phyloP scores from a whole-genome alignment of 2,888 invertebrate species.

The Cheilosia scutellata region DNA sequence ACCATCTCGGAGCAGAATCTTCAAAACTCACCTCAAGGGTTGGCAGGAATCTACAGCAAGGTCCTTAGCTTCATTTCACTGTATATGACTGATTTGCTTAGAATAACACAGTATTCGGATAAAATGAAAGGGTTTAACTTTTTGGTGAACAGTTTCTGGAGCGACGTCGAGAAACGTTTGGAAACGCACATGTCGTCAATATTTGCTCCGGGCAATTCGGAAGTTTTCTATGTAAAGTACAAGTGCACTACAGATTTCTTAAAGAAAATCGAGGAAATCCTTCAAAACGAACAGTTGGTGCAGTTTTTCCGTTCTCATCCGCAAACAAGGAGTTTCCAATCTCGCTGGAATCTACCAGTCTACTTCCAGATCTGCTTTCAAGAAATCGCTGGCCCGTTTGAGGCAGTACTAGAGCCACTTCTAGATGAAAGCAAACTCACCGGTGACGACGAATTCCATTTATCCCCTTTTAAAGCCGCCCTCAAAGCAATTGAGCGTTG shows the following conservation, averaged over 20 bases:
- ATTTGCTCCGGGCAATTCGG: slow-evolving; percentile 96
- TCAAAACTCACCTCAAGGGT: slow-evolving; percentile 82
- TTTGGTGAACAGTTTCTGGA: slow-evolving; percentile 94
- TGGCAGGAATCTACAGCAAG: slow-evolving; percentile 88
- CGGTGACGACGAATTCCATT: slow-evolving; percentile 76
- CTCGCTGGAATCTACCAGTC: slow-evolving; percentile 97
- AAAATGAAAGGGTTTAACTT: slow-evolving; percentile 89
- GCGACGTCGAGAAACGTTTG: slow-evolving; percentile 92
- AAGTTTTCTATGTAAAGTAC: slow-evolving; percentile 93
- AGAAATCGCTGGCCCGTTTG: slow-evolving; percentile 91
- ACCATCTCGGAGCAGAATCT: slow-evolving; percentile 86
- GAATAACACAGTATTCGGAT: slow-evolving; percentile 84
- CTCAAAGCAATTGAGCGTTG: slow-evolving; percentile 86
- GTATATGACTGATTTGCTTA: slow-evolving; percentile 86
- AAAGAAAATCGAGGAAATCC: slow-evolving; percentile 87
- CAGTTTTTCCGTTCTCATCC: slow-evolving; percentile 87
- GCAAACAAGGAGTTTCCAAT: slow-evolving; percentile 91
- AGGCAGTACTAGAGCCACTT: slow-evolving; percentile 80
- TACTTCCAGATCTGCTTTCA: slow-evolving; percentile 97
- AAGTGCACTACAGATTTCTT: slow-evolving; percentile 91
- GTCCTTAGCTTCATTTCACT: slow-evolving; percentile 89
- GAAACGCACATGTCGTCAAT: slow-evolving; percentile 92
- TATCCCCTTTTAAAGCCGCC: slow-evolving; percentile 84
- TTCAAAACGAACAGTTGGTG: slow-evolving; percentile 86
- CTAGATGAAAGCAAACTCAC: slow-evolving; percentile 78